phyloP scores from a whole-genome alignment of 2,797 vertebrate genomes.

The Anniella stebbinsi region DNA sequence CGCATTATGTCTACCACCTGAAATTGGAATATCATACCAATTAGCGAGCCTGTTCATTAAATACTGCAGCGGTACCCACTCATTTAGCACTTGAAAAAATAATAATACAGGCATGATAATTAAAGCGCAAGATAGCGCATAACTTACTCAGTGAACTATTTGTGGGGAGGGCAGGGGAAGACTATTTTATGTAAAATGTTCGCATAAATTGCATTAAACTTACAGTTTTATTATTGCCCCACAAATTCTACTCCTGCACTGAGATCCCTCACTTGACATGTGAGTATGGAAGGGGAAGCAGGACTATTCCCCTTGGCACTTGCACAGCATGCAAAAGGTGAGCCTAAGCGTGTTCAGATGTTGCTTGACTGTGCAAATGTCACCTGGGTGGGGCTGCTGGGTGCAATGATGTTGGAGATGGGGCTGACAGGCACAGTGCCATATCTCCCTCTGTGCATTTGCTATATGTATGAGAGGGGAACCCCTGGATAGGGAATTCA shows the following conservation, averaged over 20 bases:
- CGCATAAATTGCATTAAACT: background rate
- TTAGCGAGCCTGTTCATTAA: background rate
- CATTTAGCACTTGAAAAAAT: background rate
- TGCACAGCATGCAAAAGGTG: background rate
- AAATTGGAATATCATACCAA: constrained; percentile 17
- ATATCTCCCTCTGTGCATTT: background rate
- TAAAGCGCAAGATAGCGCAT: background rate
- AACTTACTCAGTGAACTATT: background rate
- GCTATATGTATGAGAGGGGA: background rate
- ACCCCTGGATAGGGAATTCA: background rate
- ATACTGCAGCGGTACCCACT: background rate
- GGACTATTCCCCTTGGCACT: too few relatives aligned
- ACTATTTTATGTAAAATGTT: background rate
- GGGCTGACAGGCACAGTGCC: background rate
- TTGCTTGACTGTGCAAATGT: background rate
- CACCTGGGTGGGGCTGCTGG: background rate
- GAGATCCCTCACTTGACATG: background rate
- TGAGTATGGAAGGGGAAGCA: background rate
- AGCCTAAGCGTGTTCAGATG: background rate
- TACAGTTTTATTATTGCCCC: background rate
- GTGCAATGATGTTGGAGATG: too few relatives aligned
- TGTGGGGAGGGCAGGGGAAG: background rate
- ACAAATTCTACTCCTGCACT: background rate
- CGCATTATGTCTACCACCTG: constrained; percentile 82
- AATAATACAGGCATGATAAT: background rate